Evolutionary conservation across 2,888 invertebrate species (phyloP).

Genomic region (Folsomia candida): DNA sequence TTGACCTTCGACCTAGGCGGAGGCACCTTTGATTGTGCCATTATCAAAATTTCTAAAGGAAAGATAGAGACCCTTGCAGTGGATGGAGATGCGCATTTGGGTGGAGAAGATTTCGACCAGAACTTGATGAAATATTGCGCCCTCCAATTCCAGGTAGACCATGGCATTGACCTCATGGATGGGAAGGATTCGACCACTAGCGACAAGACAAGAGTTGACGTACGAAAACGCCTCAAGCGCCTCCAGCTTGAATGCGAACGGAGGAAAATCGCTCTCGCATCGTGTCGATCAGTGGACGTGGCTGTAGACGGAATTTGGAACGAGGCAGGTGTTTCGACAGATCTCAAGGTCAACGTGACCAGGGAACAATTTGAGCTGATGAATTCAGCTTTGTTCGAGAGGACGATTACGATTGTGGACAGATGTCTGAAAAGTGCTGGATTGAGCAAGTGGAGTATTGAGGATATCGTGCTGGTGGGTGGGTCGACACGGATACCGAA

Average conservation of each 20-base stretch:
- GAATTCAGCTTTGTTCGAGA: slow-evolving; percentile 12
- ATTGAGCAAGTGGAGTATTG: slow-evolving; percentile 9
- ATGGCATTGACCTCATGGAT: slow-evolving; percentile 49
- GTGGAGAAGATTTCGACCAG: slow-evolving; percentile 33
- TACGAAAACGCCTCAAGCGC: slow-evolving; percentile 13
- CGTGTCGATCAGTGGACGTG: not conserved
- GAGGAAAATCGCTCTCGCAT: slow-evolving; percentile 21
- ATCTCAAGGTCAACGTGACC: slow-evolving; percentile 16
- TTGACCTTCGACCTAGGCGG: slow-evolving; percentile 40
- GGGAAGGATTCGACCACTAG: slow-evolving; percentile 13
- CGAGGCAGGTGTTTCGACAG: not conserved
- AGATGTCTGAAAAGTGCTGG: not conserved
- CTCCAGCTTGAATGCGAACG: slow-evolving; percentile 24
- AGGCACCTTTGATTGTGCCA: slow-evolving; percentile 45
- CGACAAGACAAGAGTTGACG: slow-evolving; percentile 1
- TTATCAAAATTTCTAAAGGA: slow-evolving; percentile 16
- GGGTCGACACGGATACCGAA: slow-evolving; percentile 79
- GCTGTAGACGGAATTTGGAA: slow-evolving; percentile 8
- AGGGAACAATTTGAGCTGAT: slow-evolving; percentile 25
- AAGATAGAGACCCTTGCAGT: slow-evolving; percentile 22
- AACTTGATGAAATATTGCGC: slow-evolving; percentile 59
- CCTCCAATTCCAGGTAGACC: slow-evolving; percentile 59
- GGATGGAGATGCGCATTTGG: slow-evolving; percentile 31
- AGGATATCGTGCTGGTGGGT: slow-evolving; percentile 73
- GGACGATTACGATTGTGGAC: slow-evolving; percentile 23